Evolutionary conservation across 2,113 vertebrate genomes (phyloP).

Genomic region (Mobula hypostoma): DNA sequence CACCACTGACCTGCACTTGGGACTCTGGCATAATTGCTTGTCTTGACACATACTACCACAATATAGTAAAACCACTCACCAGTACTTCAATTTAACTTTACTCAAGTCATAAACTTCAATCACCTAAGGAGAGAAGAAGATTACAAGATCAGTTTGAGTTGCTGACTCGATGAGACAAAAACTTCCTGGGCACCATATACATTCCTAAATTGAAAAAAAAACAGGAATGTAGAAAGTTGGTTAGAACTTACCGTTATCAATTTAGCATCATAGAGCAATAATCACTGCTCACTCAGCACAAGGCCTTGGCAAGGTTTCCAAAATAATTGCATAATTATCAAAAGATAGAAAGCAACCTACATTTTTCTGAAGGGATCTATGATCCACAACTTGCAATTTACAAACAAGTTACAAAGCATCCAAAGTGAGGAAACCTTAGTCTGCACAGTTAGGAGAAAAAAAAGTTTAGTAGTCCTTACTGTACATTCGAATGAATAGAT

Average conservation of each 20-base stretch:
- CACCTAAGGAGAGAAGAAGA: conserved; percentile 63
- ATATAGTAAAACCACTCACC: conserved; percentile 67
- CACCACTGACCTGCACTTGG: neutral
- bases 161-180: neutral
- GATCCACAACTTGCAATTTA: neutral
- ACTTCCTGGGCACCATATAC: neutral
- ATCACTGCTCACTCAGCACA: neutral
- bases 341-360: neutral
- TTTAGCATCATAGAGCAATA: neutral
- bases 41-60: neutral
- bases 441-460: neutral
- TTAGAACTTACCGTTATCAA: neutral
- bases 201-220: neutral
- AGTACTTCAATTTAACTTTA: conserved; percentile 99
- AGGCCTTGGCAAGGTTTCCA: neutral
- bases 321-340: neutral
- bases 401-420: neutral
- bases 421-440: neutral
- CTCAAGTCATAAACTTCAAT: conserved; percentile 98
- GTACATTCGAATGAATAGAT: neutral
- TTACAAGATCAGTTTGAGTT: conserved; percentile 29
- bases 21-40: neutral
- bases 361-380: neutral
- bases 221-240: neutral
- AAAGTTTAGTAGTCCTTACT: neutral